Evolutionary conservation across 1,140 invertebrate genomes (phyloP).

Genomic region (Lordiphosa mommai): DNA sequence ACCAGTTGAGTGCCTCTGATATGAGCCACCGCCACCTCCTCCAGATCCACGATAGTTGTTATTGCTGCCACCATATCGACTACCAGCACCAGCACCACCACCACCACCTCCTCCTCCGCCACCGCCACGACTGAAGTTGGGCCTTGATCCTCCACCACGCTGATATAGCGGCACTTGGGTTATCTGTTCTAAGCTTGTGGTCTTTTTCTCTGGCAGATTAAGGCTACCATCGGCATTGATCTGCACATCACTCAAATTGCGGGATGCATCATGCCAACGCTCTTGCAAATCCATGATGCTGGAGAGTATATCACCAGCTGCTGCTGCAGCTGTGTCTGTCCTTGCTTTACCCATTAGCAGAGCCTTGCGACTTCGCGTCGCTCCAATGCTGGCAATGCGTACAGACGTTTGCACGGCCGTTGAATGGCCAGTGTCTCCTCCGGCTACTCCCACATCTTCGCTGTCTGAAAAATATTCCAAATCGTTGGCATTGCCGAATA

Average conservation of each 20-base stretch:
- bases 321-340: conserved; percentile 7
- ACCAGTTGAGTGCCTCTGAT: conserved; percentile 40
- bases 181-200: conserved; percentile 55
- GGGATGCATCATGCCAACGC: conserved; percentile 83
- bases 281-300: conserved; percentile 88
- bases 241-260: conserved; percentile 61
- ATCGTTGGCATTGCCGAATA: conserved; percentile 83
- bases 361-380: conserved; percentile 47
- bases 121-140: conserved; percentile 70
- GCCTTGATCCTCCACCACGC: conserved; percentile 79
- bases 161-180: conserved; percentile 83
- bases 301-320: conserved; percentile 83
- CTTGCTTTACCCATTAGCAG: conserved; percentile 51
- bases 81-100: conserved; percentile 75
- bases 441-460: conserved; percentile 30
- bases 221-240: conserved; percentile 72
- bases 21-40: conserved; percentile 44
- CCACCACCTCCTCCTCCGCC: conserved; percentile 57
- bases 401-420: conserved; percentile 75
- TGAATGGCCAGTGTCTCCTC: conserved; percentile 48
- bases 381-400: conserved; percentile 53
- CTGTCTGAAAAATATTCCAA: conserved; percentile 83
- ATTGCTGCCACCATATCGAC: conserved; percentile 77
- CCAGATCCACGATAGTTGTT: conserved; percentile 72
- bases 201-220: conserved; percentile 39